These are phyloP conservation scores for Apostichopus californicus DNA, from an alignment of 35 echinoderm and acorn worm species.

Conservation along the genomic window DNA sequence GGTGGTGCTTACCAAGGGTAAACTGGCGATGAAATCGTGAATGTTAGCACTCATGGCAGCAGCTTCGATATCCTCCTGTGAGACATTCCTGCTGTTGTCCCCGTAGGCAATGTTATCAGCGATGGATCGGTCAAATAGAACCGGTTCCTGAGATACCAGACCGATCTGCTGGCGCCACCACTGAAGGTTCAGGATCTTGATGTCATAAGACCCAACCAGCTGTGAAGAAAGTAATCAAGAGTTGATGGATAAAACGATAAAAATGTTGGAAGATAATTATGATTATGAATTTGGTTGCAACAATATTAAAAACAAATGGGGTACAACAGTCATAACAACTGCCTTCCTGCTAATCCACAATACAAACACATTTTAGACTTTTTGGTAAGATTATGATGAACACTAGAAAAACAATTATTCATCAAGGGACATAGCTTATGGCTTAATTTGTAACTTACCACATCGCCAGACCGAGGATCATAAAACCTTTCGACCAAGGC, in stretches of 20 bases:
- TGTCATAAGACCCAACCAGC: constrained; percentile 30
- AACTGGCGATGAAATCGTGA: constrained; percentile 68
- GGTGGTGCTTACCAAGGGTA: constrained; percentile 55
- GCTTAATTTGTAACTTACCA: constrained; percentile 67
- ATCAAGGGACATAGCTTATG: no score
- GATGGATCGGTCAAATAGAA: constrained; percentile 89
- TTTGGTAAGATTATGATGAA: no score
- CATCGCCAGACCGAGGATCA: constrained; percentile 62
- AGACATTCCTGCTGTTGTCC: constrained; percentile 67
- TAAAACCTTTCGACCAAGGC: constrained; percentile 93
- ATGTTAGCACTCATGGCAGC: constrained; percentile 88
- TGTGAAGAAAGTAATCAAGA: background rate
- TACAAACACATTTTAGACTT: background rate
- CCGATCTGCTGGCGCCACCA: constrained; percentile 91
- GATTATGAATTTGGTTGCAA: no score
- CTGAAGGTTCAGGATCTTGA: constrained; percentile 74
- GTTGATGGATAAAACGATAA: no score
- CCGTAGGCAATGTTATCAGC: constrained; percentile 94
- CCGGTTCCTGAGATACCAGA: constrained; percentile 86
- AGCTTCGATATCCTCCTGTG: constrained; percentile 69
- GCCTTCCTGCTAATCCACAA: no score
- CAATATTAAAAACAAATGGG: no score
- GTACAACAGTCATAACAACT: no score
- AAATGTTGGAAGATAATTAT: no score
- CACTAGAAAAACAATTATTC: no score